Base-by-base conservation (phyloP, 2,797 vertebrate species). In the Catharus ustulatus region DNA sequence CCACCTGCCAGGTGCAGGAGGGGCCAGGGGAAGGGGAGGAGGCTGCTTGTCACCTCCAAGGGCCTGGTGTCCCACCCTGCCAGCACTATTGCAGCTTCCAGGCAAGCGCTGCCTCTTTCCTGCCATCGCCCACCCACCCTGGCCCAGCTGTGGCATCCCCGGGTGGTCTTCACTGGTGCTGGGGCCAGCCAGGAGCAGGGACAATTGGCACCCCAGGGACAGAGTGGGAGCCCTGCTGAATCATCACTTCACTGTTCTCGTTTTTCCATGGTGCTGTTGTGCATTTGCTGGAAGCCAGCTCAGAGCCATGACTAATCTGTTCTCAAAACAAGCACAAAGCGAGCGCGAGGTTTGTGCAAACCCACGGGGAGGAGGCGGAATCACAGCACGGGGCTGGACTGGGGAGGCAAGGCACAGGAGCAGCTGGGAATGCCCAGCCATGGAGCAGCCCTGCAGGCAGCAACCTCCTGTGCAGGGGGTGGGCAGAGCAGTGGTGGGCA, bases 301-400 rank as follows among this genome's bases (percentile, higher is more conserved):
- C 73, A 96, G 84, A 91, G 87, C 97, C 84, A 79, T 98, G 98
- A 98, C 98, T 98, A 98, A 98, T 98, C 97, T 97, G 96, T 98
- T 98, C 98, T 98, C 97, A 98, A 98, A 98, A 97, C 95, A 96
- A 96, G 96, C 95, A 90, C 94, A 93, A 90, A 95, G 95, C 64
- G 49, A 95, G 84, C 64, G 52, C 78, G 82, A 96, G 89, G 89
- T 95, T 96, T 96, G 86, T 95, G 94, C 96, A 97, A 93, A 83
- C 91, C 96, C 87, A 82, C 42, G 42, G 95, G 92, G 82, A 93
- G 68, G 86, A 89, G 88, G 83, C 19, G 74, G 96, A 96, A 95
- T 96, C 96, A 94, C 62, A 2, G 87, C 48, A 2, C n/a, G 1
- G 79, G 89, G 68, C 62, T 72, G 66, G 90, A 55, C 75, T 59